Evolutionary conservation across 2,113 vertebrate species (phyloP), one percentile per base, ranked within the genome.

Genomic region (Conger conger): DNA sequence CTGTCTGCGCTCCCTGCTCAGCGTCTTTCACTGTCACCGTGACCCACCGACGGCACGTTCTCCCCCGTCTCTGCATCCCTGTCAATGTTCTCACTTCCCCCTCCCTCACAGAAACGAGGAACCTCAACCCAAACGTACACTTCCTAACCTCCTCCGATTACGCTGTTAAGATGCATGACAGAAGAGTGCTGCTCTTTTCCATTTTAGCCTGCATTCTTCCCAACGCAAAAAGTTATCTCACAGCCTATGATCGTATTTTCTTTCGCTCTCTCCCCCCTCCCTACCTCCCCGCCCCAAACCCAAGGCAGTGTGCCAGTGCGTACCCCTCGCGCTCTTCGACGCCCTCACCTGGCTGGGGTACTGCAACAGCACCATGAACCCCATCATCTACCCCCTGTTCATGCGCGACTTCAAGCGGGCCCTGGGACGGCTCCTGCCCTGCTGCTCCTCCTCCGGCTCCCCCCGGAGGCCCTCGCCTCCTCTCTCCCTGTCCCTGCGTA

Each of bases 351-450:
- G 98, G 98, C 94, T 99, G 38, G 98, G 98, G 2, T 99, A 99
- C 93, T 99, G 97, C 91, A 99, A 99, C 95, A 99, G 98, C 95
- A 99, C 98, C 57, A 96, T 99, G 95, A 99, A 99, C 93, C 98
- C 98, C 88, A 98, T 99, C 93, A 97, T 99, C 92, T 99, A 99
- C 90, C 98, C 98, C 0, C 96, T 99, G 85, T 99, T 99, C 94
- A 99, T 98, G 98, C 93, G 97, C 86, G 98, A 99, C 94, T 99
- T 99, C 95, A 99, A 97, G 92, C 93, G 96, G 57, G 97, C 98
- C 63, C 94, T 99, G 92, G 96, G 95, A 50, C 95, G 92, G 80
- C 94, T 97, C 87, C 87, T 99, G 91, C 97, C 97, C 0, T 99
- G 97, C 91, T 96, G 95, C 86, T 93, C 86, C 77, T 93, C 90